Base-by-base conservation (phyloP, 1,140 invertebrate species). In the Yoshiicerus persimilis region DNA sequence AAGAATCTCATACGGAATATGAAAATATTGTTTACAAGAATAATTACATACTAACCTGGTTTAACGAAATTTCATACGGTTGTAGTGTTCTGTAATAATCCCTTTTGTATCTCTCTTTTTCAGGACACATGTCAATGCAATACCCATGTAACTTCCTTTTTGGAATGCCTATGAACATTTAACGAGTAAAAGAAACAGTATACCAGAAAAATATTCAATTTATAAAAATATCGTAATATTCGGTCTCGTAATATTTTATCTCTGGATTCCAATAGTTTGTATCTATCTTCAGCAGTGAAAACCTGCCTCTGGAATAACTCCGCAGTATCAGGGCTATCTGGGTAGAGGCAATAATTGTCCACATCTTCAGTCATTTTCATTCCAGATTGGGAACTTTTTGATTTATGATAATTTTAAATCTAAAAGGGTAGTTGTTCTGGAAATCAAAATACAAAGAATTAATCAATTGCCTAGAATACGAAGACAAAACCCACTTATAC, bases 81-180 rank as follows among this genome's bases (percentile, higher is more conserved):
- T 94, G 92, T 8, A 96, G 92, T 92, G 97, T 96, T 90, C 97
- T 95, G 92, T 97, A 95, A 30, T 96, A 95, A 91, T 98, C 96
- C 86, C 97, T 93, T 92, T 97, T 95, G 85, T 98, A 94, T 64
- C 98, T 93, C 92, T 99, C 98, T 92, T 98, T 99, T 92, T 99
- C 98, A 0, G 98, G 98, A 92, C 99, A 99, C 98, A 99, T 99
- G 94, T 93, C 25, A 92, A 93, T 32, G 92, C 92, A 13, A 94
- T 90, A 84, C 87, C 36, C 23, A 89, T 66, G n/a, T n/a, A n/a
- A n/a, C 64, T 89, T 90, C 10, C 85, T 87, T 89, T 89, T 88
- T 1, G 87, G 91, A 75, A 89, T 88, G 16, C 80, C 88, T 90
- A 80, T 5, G 88, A 47, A 0, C 64, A 88, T 90, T 83, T 90